Percentiles rank a stretch among this genome's conserved stretches.
These are phyloP conservation scores for Oreotrochilus melanogaster DNA, from an alignment of 2,113 vertebrate genomes.

Conservation along the genomic window DNA sequence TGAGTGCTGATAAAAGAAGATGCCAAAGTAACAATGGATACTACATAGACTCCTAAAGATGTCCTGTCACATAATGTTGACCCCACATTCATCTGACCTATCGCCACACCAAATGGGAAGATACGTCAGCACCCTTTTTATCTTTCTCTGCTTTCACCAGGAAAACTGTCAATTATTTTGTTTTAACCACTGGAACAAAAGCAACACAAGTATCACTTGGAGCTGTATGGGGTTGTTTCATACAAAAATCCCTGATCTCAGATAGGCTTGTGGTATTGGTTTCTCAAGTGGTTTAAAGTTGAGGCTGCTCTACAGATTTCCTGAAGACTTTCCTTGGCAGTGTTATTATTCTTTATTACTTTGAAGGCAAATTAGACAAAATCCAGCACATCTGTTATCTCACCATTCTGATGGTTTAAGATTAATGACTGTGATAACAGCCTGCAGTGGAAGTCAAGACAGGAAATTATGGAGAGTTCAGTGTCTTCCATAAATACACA, in stretches of 20 bases:
- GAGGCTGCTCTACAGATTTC: not conserved
- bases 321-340: not conserved
- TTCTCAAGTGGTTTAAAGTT: not conserved
- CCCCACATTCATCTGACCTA: not conserved
- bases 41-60: not conserved
- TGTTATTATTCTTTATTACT: slow-evolving; percentile 57
- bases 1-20: not conserved
- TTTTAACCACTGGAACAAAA: not conserved
- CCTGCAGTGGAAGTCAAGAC: not conserved
- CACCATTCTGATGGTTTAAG: slow-evolving; percentile 24
- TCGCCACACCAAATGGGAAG: not conserved
- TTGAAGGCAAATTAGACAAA: slow-evolving; percentile 59
- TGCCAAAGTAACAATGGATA: rapidly evolving
- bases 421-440: slow-evolving; percentile 42
- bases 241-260: not conserved
- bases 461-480: not conserved
- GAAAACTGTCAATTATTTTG: not conserved
- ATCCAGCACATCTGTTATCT: slow-evolving; percentile 50
- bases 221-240: not conserved
- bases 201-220: not conserved
- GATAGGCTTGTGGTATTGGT: not conserved
- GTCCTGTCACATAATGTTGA: not conserved
- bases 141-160: not conserved
- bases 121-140: not conserved
- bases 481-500: slow-evolving; percentile 5